A percentile compares a stretch with the other conserved stretches of the same genome.
phyloP scores from a whole-genome alignment of 2,113 vertebrate genomes.

The Neomonachus schauinslandi region DNA sequence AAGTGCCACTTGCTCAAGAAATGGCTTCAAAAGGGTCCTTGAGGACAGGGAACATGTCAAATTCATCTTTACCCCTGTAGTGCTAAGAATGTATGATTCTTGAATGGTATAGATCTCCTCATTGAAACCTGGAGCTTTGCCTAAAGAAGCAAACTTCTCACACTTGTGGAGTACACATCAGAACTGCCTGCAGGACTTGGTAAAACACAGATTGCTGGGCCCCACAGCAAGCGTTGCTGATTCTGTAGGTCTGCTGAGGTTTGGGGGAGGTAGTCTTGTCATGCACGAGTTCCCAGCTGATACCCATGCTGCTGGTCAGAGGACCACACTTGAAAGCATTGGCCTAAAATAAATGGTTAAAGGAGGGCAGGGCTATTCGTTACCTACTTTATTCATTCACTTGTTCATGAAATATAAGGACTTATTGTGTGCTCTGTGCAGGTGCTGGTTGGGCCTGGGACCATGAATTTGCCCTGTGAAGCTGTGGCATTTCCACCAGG shows the following conservation, averaged over 20 bases:
- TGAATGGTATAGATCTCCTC: neutral
- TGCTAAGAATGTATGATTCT: neutral
- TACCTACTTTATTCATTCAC: neutral
- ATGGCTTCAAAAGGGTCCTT: neutral
- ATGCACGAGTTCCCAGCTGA: neutral
- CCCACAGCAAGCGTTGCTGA: too few relatives aligned
- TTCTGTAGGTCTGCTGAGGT: neutral
- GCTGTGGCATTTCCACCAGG: neutral
- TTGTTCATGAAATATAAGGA: neutral
- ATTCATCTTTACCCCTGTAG: too few relatives aligned
- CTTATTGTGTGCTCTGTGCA: neutral
- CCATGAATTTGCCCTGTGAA: neutral
- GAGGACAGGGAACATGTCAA: neutral
- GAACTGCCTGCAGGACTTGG: neutral
- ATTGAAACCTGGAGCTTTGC: neutral
- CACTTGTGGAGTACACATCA: neutral
- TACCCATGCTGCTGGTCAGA: neutral
- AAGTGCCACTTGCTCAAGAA: neutral
- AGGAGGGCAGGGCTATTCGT: neutral
- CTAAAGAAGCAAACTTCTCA: neutral
- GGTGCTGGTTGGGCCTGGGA: neutral
- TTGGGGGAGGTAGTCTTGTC: neutral
- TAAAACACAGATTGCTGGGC: neutral
- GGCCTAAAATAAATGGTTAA: neutral
- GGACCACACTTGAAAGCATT: neutral